phyloP scores from a whole-genome alignment of 2,797 vertebrate genomes.

The Ceryle rudis region DNA sequence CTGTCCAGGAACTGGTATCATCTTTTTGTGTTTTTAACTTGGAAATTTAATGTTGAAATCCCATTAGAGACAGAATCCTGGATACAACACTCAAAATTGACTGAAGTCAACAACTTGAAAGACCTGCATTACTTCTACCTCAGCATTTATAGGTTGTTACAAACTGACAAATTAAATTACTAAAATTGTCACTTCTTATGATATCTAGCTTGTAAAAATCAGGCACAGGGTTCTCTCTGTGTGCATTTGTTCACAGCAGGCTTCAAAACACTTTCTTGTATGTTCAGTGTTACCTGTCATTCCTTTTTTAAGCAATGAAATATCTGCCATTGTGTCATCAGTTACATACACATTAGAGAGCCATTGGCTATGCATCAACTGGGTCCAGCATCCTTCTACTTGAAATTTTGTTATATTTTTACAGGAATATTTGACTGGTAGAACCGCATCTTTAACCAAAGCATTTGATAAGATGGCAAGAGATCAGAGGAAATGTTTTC shows the following conservation, averaged over 20 bases:
- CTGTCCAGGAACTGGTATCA: background rate
- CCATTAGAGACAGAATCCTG: background rate
- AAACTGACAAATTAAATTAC: background rate
- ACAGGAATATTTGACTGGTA: background rate
- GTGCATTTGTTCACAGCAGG: background rate
- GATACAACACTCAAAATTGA: background rate
- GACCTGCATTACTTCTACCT: background rate
- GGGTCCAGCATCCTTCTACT: background rate
- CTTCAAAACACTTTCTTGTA: background rate
- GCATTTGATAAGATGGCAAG: background rate
- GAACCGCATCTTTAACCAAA: background rate
- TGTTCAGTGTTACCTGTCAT: background rate
- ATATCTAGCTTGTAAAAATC: background rate
- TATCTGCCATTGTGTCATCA: background rate
- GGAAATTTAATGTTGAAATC: background rate
- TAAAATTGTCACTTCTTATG: background rate
- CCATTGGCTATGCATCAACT: background rate
- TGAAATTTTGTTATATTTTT: background rate
- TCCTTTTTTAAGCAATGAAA: background rate
- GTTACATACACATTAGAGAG: background rate
- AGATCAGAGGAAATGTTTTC: background rate
- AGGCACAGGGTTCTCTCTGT: background rate
- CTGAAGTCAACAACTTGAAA: background rate
- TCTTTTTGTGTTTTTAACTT: background rate
- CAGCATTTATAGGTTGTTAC: background rate